These are phyloP conservation scores for Caenorhabditis sp. DNA, from an alignment of 2,888 invertebrate species.

Conservation along the genomic window DNA sequence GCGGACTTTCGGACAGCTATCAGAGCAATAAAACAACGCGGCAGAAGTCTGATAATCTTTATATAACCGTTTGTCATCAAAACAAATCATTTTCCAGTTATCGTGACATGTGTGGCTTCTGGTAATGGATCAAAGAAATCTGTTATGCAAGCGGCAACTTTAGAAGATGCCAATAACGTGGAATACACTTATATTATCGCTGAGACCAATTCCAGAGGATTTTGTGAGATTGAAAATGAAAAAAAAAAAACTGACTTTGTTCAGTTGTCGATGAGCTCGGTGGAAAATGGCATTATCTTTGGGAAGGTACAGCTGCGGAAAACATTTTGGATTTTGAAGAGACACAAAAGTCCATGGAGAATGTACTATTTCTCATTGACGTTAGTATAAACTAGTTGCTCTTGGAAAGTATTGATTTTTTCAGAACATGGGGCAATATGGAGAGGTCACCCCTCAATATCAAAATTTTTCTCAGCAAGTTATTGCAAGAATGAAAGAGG, in stretches of 20 bases:
- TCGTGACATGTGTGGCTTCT: slow-evolving; percentile 57
- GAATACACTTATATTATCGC: slow-evolving; percentile 70
- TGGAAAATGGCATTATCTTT: slow-evolving; percentile 48
- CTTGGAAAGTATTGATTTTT: no score
- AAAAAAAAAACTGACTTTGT: no score
- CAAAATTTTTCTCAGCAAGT: slow-evolving; percentile 71
- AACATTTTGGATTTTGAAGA: slow-evolving; percentile 14
- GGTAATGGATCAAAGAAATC: slow-evolving; percentile 45
- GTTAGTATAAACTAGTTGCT: no score
- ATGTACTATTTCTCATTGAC: slow-evolving; percentile 49
- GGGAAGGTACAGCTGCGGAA: slow-evolving; percentile 22
- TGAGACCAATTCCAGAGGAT: slow-evolving; percentile 61
- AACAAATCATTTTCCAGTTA: slow-evolving; percentile 29
- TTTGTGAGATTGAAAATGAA: slow-evolving; percentile 19
- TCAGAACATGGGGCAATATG: slow-evolving; percentile 59
- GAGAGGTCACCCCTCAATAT: slow-evolving; percentile 54
- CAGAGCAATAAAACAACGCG: slow-evolving; percentile 32
- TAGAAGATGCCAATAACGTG: slow-evolving; percentile 56
- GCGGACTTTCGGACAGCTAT: slow-evolving; percentile 31
- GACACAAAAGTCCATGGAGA: slow-evolving; percentile 30
- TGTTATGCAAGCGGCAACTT: slow-evolving; percentile 65
- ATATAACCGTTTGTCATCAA: background rate
- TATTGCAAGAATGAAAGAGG: slow-evolving; percentile 64
- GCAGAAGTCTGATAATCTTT: slow-evolving; percentile 36
- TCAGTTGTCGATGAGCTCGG: slow-evolving; percentile 51